A percentile compares a stretch with the other conserved stretches of the same genome.
These are phyloP conservation scores for Micropoecilia bifurca DNA, from an alignment of 2,797 vertebrate genomes.

Conservation along the genomic window DNA sequence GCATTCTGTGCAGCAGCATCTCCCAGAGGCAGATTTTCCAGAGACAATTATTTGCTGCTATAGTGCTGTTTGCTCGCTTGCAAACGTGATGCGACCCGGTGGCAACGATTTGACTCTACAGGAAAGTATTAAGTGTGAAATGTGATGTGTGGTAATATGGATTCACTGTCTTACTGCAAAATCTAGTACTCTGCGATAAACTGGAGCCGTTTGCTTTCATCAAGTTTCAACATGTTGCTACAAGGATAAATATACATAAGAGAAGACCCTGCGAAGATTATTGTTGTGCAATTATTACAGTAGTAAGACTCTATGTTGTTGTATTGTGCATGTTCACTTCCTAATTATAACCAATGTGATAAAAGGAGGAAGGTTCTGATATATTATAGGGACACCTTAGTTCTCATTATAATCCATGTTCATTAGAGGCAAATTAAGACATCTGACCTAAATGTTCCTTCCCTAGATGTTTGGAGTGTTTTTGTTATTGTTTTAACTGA, in stretches of 20 bases:
- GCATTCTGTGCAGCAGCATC: slow-evolving; percentile 33
- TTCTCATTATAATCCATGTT: not conserved
- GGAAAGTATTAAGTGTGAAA: slow-evolving; percentile 29
- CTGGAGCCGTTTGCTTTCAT: slow-evolving; percentile 9
- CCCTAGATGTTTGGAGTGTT: too few species aligned
- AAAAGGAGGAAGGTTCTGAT: not conserved
- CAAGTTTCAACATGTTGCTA: slow-evolving; percentile 20
- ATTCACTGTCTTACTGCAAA: slow-evolving; percentile 15
- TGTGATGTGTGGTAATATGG: slow-evolving; percentile 21
- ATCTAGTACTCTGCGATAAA: slow-evolving; percentile 32
- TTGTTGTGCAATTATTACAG: not conserved
- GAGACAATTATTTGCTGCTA: slow-evolving; percentile 39
- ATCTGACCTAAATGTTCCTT: too few species aligned
- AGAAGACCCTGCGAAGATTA: not conserved
- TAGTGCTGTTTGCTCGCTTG: slow-evolving; percentile 33
- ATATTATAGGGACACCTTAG: not conserved
- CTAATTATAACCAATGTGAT: not conserved
- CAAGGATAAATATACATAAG: not conserved
- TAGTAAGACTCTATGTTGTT: not conserved
- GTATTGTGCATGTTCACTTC: not conserved
- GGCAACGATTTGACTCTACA: slow-evolving; percentile 22
- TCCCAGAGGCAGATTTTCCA: slow-evolving; percentile 39
- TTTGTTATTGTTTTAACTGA: too few species aligned
- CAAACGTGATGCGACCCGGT: slow-evolving; percentile 29
- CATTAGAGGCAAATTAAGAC: too few species aligned